These are phyloP conservation scores for Gonatopus flavifemur DNA, from an alignment of 1,140 invertebrate genomes.

Conservation along the genomic window DNA sequence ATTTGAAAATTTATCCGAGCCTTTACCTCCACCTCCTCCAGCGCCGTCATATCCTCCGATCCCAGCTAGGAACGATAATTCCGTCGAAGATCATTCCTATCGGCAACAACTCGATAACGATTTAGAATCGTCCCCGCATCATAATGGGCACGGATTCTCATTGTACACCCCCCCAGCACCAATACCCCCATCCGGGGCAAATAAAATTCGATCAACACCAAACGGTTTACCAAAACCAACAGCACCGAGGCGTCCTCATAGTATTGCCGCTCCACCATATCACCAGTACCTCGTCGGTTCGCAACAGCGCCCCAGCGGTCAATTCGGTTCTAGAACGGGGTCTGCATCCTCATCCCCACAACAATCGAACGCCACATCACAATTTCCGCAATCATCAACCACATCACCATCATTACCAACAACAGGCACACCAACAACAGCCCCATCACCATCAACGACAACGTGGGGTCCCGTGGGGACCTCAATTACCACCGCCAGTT, in stretches of 20 bases:
- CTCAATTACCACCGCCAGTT: constrained; percentile 21
- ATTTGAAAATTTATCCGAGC: constrained; percentile 47
- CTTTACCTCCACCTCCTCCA: constrained; percentile 50
- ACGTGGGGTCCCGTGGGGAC: constrained; percentile 14
- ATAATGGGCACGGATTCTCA: constrained; percentile 61
- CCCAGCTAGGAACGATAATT: constrained; percentile 17
- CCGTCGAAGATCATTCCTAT: constrained; percentile 23
- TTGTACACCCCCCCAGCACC: constrained; percentile 62
- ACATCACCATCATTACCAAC: constrained; percentile 13
- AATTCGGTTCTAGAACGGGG: constrained; percentile 33
- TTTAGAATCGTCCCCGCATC: constrained; percentile 39
- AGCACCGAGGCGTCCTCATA: constrained; percentile 57
- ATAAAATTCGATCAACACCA: constrained; percentile 56
- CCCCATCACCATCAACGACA: constrained; percentile 18
- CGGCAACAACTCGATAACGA: constrained; percentile 30
- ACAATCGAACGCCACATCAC: constrained; percentile 18
- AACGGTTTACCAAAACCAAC: constrained; percentile 54
- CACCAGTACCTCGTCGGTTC: constrained; percentile 29
- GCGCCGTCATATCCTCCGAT: constrained; percentile 34
- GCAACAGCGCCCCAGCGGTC: constrained; percentile 33
- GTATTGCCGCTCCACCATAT: constrained; percentile 53
- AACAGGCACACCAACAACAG: constrained; percentile 8
- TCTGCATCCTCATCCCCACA: constrained; percentile 23
- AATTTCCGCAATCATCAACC: constrained; percentile 20
- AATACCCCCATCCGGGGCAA: constrained; percentile 52